Percentiles rank a stretch among this genome's conserved stretches.
These are phyloP conservation scores for Gracilinanus agilis DNA, from an alignment of 2,113 vertebrate species.

Conservation along the genomic window DNA sequence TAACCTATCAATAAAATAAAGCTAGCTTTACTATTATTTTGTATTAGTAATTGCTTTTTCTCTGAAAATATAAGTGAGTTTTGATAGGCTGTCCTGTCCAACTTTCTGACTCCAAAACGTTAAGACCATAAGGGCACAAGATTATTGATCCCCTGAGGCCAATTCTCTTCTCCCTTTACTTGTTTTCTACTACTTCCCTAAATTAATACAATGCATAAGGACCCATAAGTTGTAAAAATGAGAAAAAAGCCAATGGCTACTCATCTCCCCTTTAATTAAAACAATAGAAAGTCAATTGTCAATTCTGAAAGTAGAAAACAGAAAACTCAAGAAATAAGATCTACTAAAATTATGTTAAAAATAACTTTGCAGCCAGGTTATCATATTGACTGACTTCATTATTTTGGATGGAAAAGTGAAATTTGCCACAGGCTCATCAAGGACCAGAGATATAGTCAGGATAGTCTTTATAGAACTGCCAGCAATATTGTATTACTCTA, in stretches of 20 bases:
- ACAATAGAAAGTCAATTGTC: not conserved
- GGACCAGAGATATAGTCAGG: not conserved
- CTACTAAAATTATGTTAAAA: not conserved
- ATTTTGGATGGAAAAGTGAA: not conserved
- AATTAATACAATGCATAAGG: not conserved
- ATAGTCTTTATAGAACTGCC: not conserved
- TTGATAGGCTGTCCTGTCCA: not conserved
- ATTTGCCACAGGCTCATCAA: not conserved
- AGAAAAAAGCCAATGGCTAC: not conserved
- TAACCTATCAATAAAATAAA: not conserved
- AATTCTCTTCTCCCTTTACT: not conserved
- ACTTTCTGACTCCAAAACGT: not conserved
- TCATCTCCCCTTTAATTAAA: not conserved
- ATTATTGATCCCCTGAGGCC: not conserved
- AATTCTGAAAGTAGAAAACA: not conserved
- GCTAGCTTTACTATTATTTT: not conserved
- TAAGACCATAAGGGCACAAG: not conserved
- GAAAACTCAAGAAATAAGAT: not conserved
- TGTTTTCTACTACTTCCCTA: not conserved
- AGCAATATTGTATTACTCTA: not conserved
- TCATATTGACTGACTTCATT: not conserved
- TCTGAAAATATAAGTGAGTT: not conserved
- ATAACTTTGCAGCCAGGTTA: not conserved
- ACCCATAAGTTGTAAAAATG: not conserved
- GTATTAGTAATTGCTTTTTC: not conserved